Base-by-base conservation (phyloP, 2,888 invertebrate species). In the Dioctria rufipes region DNA sequence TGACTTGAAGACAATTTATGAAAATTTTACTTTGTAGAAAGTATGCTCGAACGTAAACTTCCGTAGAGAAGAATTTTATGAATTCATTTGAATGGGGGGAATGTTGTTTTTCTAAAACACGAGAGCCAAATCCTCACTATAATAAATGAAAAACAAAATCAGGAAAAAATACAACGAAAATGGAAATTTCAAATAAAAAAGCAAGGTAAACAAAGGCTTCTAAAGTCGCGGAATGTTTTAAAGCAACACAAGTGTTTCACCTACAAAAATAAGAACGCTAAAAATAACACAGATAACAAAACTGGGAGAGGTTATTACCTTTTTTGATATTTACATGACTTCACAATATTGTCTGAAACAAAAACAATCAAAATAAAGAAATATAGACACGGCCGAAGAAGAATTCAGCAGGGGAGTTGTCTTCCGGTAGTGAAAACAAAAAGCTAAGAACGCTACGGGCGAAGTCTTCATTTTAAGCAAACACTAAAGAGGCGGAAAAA, bases 401-500 rank as follows among this genome's bases (percentile, higher is more conserved):
- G 25, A 25, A 25, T 25, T 25, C 25, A 11, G 54, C 54, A 54
- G 11, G 11, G 11, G 54, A 54, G 54, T n/a, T 4, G 6, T 54
- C 54, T 54, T 54, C 54, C 69, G 69, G 51, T 39, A 67, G 51
- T 37, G 49, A 9, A 51, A 37, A 39, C 11, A 49, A n/a, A 51
- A 39, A 25, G 39, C 11, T 25, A 43, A 37, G 37, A 69, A 49
- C 37, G 37, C 37, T n/a, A 42, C n/a, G n/a, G 11, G 54, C 54
- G 54, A 54, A 8, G 11, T 54, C 9, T 54, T 54, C 54, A 13
- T 73, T 9, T 58, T 73, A 51, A 58, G 58, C 40, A 58, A 73
- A 73, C 73, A 73, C 40, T 40, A 43, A 73, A 73, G 51, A 73
- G 73, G 58, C 73, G 73, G 58, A 58, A 73, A 25, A 39, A 58